A percentile compares a stretch with the other conserved stretches of the same genome.
Conservation (phyloP, 1,140 invertebrate species). For the honey bee (Apis mellifera) region DNA sequence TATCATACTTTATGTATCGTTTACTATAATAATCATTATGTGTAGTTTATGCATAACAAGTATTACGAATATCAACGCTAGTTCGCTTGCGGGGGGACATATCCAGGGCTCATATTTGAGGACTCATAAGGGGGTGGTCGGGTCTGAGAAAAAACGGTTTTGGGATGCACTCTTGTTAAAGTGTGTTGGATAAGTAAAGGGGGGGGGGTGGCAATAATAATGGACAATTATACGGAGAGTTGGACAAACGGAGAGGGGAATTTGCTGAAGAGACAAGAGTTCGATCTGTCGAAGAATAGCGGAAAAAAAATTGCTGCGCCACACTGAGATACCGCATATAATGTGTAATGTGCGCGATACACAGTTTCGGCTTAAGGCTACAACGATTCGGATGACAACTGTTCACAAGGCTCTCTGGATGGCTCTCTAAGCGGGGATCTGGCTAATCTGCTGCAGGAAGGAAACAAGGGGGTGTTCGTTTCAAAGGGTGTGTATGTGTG, state of each 20-base stretch:
- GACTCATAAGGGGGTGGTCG: constrained; percentile 43
- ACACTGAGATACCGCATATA: too few species aligned
- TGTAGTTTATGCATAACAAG: constrained; percentile 82
- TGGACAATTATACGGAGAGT: neutral
- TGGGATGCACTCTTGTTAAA: neutral
- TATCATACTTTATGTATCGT: constrained; percentile 82
- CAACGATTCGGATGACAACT: neutral
- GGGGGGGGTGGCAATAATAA: too few species aligned
- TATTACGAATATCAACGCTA: constrained; percentile 82
- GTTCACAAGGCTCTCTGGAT: neutral
- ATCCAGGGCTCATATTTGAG: neutral
- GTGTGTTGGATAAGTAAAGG: neutral
- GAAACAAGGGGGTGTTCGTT: constrained; percentile 2
- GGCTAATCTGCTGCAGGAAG: constrained; percentile 3
- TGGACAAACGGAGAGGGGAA: neutral
- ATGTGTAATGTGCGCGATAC: too few species aligned
- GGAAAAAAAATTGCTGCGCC: neutral
- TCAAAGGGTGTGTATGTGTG: neutral
- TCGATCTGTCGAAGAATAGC: constrained; percentile 2
- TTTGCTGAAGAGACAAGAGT: neutral
- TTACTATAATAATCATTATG: constrained; percentile 82
- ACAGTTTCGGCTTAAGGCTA: neutral
- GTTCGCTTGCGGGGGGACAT: constrained; percentile 71
- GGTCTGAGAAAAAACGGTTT: constrained; percentile 33
- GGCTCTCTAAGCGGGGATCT: neutral